Base-by-base conservation (phyloP, 2,797 vertebrate genomes). In the Morelia viridis region DNA sequence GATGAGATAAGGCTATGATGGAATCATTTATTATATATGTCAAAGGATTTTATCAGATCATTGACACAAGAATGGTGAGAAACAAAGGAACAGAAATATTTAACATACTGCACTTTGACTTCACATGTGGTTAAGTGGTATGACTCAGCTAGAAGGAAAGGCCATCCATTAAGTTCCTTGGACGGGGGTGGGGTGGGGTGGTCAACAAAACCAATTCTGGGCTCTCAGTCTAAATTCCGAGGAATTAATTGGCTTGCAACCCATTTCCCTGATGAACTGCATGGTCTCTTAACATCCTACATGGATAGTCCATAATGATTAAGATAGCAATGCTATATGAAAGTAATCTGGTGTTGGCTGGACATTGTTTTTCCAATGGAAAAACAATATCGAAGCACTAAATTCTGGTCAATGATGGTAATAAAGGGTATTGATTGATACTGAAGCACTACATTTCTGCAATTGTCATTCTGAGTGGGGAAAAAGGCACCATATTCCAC, bases 21-120 rank as follows among this genome's bases (percentile, higher is more conserved):
- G 89, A 88, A 65, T 94, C 92, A 95, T 95, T 95, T 95, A 94
- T 94, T 95, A 95, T 57, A 95, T 90, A 94, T 89, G 94, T 93
- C 92, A 94, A 93, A 93, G 0, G 0, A 93, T 71, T 94, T 96
- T 91, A 94, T 94, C 93, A 88, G 93, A 92, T 95, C n/a, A 65
- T 92, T 0, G 0, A 94, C 92, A 93, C n/a, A 61, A 86, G 91
- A 93, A 96, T 93, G 61, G 65, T 89, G 15, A 94, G 68, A 96
- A 96, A 93, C 60, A 94, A 91, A 95, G 68, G 58, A 91, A 41
- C 3, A 96, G 89, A 92, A 95, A 92, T 90, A 96, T 10, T 95
- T 76, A 50, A 60, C 53, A 26, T 93, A 83, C 84, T 93, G 68
- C 89, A 57, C 85, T 93, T 64, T 90, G 91, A 84, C 7, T 93